Base-by-base conservation (phyloP, 2,888 invertebrate genomes). In the Hedychridium roseum region DNA sequence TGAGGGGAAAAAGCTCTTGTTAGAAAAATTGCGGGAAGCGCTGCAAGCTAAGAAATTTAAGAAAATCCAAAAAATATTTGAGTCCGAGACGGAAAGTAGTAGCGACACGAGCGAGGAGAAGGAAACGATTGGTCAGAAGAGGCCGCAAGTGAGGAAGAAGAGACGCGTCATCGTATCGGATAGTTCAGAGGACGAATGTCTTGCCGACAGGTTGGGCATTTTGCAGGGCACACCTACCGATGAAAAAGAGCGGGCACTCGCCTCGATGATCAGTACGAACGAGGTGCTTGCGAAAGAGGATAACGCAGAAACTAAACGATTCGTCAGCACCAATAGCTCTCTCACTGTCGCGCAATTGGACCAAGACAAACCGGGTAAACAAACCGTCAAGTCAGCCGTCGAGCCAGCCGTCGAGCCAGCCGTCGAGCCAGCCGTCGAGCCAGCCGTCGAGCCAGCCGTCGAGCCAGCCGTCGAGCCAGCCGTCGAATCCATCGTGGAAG, bases 41-140 rank as follows among this genome's bases (percentile, higher is more conserved):
- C 18, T 72, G 2, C 48, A 70, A 11, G 44, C 55, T 26, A 80
- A 81, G 16, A 80, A 81, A 31, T 70, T 81, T 1, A 85, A 84
- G 60, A 85, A 83, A 60, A 80, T 86, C 16, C 82, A 84, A 62
- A 84, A 81, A 62, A 79, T 84, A 1, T 81, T 84, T 52, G 82
- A 83, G 64, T 82, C 84, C 3, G 83, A 83, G 12, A 83, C 82
- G 0, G 84, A 84, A 4, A 66, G 66, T 6, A 59, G 56, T 49
- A 68, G 62, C 11, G 62, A 57, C 39, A 68, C 70, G 2, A 64
- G 63, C 79, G 82, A 50, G 79, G 54, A 57, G 3, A 47, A 15
- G 2, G 55, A 53, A n/a, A 16, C 16, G 3, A n/a, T 47, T 12
- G 57, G 55, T 14, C 18, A 53, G 17, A 68, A 57, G 37, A 71